phyloP scores from a whole-genome alignment of 2,888 invertebrate genomes.

The Xylota segnis region DNA sequence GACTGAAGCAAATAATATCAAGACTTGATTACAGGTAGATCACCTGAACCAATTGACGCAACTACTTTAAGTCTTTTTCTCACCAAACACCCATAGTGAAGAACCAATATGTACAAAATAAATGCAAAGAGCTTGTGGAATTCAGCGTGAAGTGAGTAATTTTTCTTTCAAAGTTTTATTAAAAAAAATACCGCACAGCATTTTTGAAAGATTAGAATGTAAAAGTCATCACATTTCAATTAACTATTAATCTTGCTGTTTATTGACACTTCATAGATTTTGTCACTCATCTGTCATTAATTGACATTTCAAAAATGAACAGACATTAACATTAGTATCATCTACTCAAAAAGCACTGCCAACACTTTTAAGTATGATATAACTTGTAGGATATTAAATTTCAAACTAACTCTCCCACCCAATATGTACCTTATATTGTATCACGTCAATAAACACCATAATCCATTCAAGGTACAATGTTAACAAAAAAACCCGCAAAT shows the following conservation, averaged over 20 bases:
- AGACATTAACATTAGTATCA: background rate
- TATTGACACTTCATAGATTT: background rate
- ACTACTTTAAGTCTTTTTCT: too few relatives aligned
- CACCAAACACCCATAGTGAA: too few relatives aligned
- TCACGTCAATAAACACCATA: constrained; percentile 29
- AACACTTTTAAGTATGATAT: background rate
- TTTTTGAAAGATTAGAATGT: too few relatives aligned
- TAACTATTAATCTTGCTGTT: background rate
- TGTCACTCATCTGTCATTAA: background rate
- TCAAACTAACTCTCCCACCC: background rate
- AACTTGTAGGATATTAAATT: background rate
- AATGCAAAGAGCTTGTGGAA: too few relatives aligned
- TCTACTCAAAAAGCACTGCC: background rate
- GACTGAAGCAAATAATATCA: too few relatives aligned
- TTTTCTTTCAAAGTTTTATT: too few relatives aligned
- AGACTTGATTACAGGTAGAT: too few relatives aligned
- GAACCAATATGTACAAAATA: too few relatives aligned
- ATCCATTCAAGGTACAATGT: constrained; percentile 46
- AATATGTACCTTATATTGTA: constrained; percentile 1
- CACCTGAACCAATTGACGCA: too few relatives aligned
- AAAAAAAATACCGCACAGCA: too few relatives aligned
- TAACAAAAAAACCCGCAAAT: constrained; percentile 48
- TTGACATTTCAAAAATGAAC: background rate
- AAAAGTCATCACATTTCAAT: too few relatives aligned
- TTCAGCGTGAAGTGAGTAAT: too few relatives aligned